Percentiles rank a stretch among this genome's conserved stretches.
These are phyloP conservation scores for Enteromius paludinosus DNA, from an alignment of 2,797 vertebrate species.

Conservation along the genomic window DNA sequence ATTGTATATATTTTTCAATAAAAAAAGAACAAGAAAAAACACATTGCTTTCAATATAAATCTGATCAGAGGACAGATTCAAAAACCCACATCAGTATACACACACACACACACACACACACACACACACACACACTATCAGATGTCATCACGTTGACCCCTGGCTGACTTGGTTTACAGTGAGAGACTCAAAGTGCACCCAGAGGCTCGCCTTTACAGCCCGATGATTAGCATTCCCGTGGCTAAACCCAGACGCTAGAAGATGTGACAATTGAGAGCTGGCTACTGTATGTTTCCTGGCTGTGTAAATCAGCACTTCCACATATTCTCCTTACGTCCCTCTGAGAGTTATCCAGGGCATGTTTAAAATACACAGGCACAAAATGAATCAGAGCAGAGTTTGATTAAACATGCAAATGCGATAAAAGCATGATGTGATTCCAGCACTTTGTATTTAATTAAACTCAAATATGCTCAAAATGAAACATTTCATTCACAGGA, in stretches of 20 bases:
- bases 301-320: slow-evolving; percentile 47
- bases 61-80: slow-evolving; percentile 27
- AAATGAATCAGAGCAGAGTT: slow-evolving; percentile 6
- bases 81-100: slow-evolving; percentile 3
- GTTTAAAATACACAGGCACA: slow-evolving; percentile 2
- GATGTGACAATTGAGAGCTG: slow-evolving; percentile 57
- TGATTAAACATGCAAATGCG: slow-evolving; percentile 2
- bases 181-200: slow-evolving; percentile 44
- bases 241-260: slow-evolving; percentile 58
- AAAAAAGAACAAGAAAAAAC: slow-evolving; percentile 33
- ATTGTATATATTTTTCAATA: neutral
- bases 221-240: slow-evolving; percentile 49
- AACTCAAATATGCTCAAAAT: slow-evolving; percentile 3
- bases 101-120: slow-evolving; percentile 8
- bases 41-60: slow-evolving; percentile 51
- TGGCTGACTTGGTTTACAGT: slow-evolving; percentile 41
- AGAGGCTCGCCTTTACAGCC: slow-evolving; percentile 48
- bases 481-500: neutral
- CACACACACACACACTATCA: slow-evolving; percentile 22
- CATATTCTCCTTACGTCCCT: slow-evolving; percentile 38
- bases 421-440: slow-evolving; percentile 8
- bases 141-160: slow-evolving; percentile 51
- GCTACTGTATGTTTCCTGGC: slow-evolving; percentile 57
- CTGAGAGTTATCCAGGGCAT: slow-evolving; percentile 40
- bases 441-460: slow-evolving; percentile 7